Conservation (phyloP, 2,888 invertebrate species). For the Camponotus fellah region DNA sequence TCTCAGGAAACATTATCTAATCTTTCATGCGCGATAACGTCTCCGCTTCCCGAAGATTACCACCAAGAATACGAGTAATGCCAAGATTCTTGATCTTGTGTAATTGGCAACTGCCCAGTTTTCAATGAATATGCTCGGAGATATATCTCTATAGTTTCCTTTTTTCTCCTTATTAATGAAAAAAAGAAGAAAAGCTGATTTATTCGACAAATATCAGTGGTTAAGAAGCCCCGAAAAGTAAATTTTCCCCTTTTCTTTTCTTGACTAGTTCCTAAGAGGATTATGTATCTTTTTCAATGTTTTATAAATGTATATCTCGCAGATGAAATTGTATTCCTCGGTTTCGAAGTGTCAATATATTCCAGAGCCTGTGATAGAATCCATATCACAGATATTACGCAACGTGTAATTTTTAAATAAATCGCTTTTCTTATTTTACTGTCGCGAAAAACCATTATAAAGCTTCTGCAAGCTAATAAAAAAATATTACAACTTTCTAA, state of each 20-base stretch:
- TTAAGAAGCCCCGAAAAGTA: not conserved
- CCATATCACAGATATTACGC: not conserved
- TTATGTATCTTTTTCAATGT: slow-evolving; percentile 15
- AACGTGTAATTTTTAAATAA: not conserved
- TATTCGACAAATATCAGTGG: slow-evolving; percentile 3
- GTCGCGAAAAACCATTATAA: not conserved
- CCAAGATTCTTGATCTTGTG: slow-evolving; percentile 1
- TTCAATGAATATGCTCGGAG: not conserved
- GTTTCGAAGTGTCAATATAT: slow-evolving; percentile 31
- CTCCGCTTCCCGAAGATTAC: slow-evolving; percentile 14
- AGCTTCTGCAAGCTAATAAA: not conserved
- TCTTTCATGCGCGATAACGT: slow-evolving; percentile 25
- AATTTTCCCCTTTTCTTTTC: slow-evolving; percentile 37
- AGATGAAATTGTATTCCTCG: slow-evolving; percentile 10
- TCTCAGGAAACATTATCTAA: slow-evolving; percentile 69
- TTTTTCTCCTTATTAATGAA: not conserved
- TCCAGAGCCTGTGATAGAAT: slow-evolving; percentile 12
- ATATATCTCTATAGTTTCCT: not conserved
- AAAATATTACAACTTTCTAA: not conserved
- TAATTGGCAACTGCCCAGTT: not conserved
- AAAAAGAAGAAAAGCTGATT: slow-evolving; percentile 4
- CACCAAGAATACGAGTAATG: not conserved
- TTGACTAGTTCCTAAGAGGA: slow-evolving; percentile 18
- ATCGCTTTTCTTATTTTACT: slow-evolving; percentile 15
- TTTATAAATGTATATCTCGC: slow-evolving; percentile 41